Base-by-base conservation (phyloP, 2,797 vertebrate species). In the Clarias fuscus region DNA sequence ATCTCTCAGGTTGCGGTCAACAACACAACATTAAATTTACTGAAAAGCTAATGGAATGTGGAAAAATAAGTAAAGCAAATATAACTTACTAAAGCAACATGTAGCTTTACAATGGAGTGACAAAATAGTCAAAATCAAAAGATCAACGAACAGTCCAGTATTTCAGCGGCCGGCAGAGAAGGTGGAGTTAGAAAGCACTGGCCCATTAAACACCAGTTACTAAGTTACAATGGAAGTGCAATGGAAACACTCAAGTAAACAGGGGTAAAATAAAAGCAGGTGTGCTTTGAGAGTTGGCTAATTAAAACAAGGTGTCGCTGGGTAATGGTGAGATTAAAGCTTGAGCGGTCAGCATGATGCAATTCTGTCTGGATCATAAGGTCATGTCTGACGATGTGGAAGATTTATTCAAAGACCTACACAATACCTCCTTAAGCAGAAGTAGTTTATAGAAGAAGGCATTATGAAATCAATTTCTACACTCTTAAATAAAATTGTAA, bases 41-140 rank as follows among this genome's bases (percentile, higher is more conserved):
- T 18, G 2, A 22, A 80, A 7, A 64, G 59, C 43, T 81, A 48
- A 48, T 27, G 5, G 15, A 53, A 81, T 67, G 20, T 40, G 58
- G 1, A 7, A 8, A 77, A 59, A 37, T 58, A 20, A 76, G 8
- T 17, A 75, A 85, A 77, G 65, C 22, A 73, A 83, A 87, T 40
- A 87, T 56, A 84, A 75, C 6, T 62, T 17, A 33, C 53, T 78
- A 72, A 84, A 82, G 86, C 79, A 88, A 91, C 89, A 93, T 88
- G 37, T 75, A 53, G 48, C 37, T 81, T 76, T 53, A 85, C 64
- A 83, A 43, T 6, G 27, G 53, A 88, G 78, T 43, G 58, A 81
- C 61, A 75, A 90, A 75, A 83, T 62, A 87, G 65, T 78, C 30
- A 85, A 81, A 62, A 62, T 37, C 1, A 2, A 18, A 59, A 80